Conservation (phyloP, 1,140 invertebrate genomes). For the Thaumetopoea pityocampa region DNA sequence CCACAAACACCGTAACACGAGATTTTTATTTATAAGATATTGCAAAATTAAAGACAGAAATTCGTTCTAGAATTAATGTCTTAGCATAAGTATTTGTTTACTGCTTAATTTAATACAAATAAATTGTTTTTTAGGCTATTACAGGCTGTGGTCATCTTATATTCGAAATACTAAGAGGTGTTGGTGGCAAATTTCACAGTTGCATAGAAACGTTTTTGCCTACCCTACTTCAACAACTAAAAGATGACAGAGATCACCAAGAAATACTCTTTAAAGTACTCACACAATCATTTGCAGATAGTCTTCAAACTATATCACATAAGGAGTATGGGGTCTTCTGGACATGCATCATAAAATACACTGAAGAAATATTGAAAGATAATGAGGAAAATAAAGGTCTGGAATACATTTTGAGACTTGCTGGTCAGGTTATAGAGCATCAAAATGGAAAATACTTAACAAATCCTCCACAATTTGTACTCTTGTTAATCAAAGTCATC, state of each 20-base stretch:
- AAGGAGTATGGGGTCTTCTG: slow-evolving; percentile 80
- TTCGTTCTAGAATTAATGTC: no score
- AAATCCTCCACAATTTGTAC: slow-evolving; percentile 74
- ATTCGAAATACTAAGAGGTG: slow-evolving; percentile 90
- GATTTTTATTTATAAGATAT: no score
- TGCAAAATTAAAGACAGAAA: no score
- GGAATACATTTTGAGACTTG: slow-evolving; percentile 75
- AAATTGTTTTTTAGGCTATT: slow-evolving; percentile 73
- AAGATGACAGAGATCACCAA: slow-evolving; percentile 73
- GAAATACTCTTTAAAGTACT: slow-evolving; percentile 80
- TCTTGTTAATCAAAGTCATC: slow-evolving; percentile 76
- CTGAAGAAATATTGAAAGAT: slow-evolving; percentile 49
- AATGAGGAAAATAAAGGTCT: slow-evolving; percentile 45
- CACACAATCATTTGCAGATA: slow-evolving; percentile 77
- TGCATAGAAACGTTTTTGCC: slow-evolving; percentile 81
- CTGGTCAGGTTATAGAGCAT: slow-evolving; percentile 78
- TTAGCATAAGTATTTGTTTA: no score
- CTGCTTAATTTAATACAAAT: slow-evolving; percentile 9
- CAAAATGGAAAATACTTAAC: slow-evolving; percentile 80
- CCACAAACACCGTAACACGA: no score
- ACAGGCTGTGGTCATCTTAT: slow-evolving; percentile 88
- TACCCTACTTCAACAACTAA: slow-evolving; percentile 79
- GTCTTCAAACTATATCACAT: slow-evolving; percentile 76
- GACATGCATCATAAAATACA: slow-evolving; percentile 62
- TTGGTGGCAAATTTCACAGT: slow-evolving; percentile 88